Evolutionary conservation across 2,888 invertebrate species (phyloP).

Genomic region (Stenichneumon culpator): DNA sequence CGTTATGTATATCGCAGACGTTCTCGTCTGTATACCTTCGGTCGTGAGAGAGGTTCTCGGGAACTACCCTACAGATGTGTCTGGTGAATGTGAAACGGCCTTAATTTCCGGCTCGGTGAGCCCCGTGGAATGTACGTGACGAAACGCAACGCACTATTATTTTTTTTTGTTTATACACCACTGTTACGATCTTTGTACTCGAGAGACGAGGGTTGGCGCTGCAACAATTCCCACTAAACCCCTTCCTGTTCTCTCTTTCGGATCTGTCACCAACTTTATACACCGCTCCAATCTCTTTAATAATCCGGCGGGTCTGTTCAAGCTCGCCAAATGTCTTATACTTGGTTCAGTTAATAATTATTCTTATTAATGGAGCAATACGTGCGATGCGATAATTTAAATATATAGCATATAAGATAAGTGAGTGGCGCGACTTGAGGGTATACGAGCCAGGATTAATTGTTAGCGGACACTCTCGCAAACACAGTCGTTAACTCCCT

Average conservation of each 20-base stretch:
- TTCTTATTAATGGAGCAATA: conserved; percentile 8
- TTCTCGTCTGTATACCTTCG: neutral
- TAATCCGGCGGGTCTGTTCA: conserved; percentile 10
- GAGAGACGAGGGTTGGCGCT: neutral
- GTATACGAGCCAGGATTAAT: conserved; percentile 16
- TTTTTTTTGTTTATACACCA: neutral
- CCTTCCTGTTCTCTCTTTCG: neutral
- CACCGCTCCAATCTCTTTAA: conserved; percentile 13
- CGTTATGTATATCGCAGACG: conserved; percentile 1
- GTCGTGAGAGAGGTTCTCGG: conserved; percentile 5
- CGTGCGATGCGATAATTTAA: neutral
- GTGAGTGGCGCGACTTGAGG: conserved; percentile 51
- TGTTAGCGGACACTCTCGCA: conserved; percentile 15
- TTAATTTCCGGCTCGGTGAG: conserved; percentile 65
- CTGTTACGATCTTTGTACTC: neutral
- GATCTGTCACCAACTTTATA: neutral
- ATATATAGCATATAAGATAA: neutral
- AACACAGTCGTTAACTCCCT: conserved; percentile 18
- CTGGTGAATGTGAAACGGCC: conserved; percentile 53
- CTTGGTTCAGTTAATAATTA: neutral
- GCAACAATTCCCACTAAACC: neutral
- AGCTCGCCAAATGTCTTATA: neutral
- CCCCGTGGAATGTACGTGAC: conserved; percentile 44
- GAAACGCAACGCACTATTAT: conserved; percentile 10
- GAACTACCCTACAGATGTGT: conserved; percentile 32